Conservation (phyloP, 2,113 vertebrate genomes). For the Hystrix brachyura region DNA sequence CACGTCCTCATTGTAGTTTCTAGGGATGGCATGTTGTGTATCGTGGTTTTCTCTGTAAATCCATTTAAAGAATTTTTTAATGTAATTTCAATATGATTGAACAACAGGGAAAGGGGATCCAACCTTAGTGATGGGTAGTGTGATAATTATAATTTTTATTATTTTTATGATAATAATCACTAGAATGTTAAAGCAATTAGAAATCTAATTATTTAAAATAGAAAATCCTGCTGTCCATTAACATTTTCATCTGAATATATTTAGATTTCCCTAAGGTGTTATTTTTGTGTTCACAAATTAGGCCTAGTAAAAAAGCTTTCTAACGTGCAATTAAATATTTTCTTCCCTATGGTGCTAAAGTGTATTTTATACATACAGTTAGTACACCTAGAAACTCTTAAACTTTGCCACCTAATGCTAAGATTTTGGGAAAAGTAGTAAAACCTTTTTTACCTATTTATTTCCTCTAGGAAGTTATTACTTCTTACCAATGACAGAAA, state of each 20-base stretch:
- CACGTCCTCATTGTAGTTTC: background rate
- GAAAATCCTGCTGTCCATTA: slow-evolving; percentile 2
- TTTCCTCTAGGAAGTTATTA: background rate
- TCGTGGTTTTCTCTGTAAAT: background rate
- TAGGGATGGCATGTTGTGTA: background rate
- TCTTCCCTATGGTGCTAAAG: background rate
- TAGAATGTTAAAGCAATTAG: slow-evolving; percentile 58
- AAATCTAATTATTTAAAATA: slow-evolving; percentile 67
- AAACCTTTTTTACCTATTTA: background rate
- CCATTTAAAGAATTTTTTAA: background rate
- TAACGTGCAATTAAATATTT: background rate
- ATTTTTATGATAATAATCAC: slow-evolving; percentile 26
- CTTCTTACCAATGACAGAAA: background rate
- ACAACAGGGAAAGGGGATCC: background rate
- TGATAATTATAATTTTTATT: slow-evolving; percentile 43
- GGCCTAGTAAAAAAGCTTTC: background rate
- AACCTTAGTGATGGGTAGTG: background rate
- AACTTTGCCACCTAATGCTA: background rate
- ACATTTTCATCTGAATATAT: slow-evolving; percentile 20
- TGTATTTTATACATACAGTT: background rate
- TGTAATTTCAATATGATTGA: background rate
- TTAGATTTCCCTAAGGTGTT: background rate
- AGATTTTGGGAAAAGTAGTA: background rate
- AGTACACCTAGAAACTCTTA: background rate
- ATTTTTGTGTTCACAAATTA: slow-evolving; percentile 40